These are phyloP conservation scores for Stenichneumon culpator DNA, from an alignment of 2,888 invertebrate genomes.

Conservation along the genomic window DNA sequence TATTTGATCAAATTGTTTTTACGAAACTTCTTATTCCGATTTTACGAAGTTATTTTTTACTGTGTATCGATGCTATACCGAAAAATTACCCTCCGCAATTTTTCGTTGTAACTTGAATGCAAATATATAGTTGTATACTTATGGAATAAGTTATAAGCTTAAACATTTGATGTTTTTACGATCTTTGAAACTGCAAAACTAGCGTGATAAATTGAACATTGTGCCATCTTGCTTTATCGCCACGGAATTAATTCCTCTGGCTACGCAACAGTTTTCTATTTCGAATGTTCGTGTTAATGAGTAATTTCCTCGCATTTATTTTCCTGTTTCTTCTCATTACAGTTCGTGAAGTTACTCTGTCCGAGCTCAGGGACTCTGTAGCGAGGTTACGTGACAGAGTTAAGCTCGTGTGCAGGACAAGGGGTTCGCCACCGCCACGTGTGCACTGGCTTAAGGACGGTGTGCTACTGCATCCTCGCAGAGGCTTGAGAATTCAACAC, in stretches of 20 bases:
- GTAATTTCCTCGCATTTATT: conserved; percentile 25
- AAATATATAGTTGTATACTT: no score
- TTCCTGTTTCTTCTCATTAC: conserved; percentile 71
- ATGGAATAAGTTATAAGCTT: no score
- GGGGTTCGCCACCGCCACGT: conserved; percentile 83
- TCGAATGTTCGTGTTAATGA: conserved; percentile 12
- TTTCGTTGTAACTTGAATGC: no score
- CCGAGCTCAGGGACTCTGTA: conserved; percentile 84
- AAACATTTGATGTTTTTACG: no score
- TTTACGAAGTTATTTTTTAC: no score
- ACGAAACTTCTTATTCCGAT: no score
- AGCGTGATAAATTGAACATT: background rate
- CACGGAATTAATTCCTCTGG: conserved; percentile 3
- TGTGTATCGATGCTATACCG: no score
- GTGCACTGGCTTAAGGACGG: conserved; percentile 84
- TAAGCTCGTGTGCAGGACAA: conserved; percentile 84
- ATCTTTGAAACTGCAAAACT: background rate
- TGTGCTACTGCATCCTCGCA: conserved; percentile 82
- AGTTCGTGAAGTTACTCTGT: conserved; percentile 84
- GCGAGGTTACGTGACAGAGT: conserved; percentile 84
- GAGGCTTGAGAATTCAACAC: conserved; percentile 84
- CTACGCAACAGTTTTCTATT: background rate
- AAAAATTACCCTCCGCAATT: no score
- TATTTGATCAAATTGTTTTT: no score
- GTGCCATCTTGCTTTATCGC: conserved; percentile 14